Conservation (phyloP, 2,888 invertebrate species). For the Parnassius mnemosyne region DNA sequence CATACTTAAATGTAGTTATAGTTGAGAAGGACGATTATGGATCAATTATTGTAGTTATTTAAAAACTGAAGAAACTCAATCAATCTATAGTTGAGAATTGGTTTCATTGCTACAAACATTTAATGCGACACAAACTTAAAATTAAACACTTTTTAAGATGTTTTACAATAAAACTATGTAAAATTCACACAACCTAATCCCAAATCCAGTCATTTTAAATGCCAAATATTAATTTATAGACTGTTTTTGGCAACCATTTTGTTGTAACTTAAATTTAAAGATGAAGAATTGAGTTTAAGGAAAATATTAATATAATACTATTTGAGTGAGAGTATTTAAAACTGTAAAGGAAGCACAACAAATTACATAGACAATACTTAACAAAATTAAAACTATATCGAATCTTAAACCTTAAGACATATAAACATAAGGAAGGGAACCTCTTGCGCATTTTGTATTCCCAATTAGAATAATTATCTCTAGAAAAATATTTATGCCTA, state of each 20-base stretch:
- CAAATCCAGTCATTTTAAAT: no score
- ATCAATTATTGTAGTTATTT: no score
- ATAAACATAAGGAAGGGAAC: slow-evolving; percentile 51
- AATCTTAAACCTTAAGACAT: slow-evolving; percentile 41
- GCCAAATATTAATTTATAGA: no score
- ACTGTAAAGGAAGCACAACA: slow-evolving; percentile 26
- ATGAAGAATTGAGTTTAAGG: neutral
- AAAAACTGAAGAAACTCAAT: no score
- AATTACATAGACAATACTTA: slow-evolving; percentile 32
- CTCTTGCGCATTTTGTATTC: slow-evolving; percentile 45
- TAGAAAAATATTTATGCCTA: slow-evolving; percentile 60
- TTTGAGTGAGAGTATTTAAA: neutral
- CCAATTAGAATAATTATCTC: slow-evolving; percentile 44
- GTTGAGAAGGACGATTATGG: neutral
- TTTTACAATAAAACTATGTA: neutral
- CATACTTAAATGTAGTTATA: neutral
- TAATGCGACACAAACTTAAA: neutral
- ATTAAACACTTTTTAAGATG: neutral
- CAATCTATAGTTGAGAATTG: no score
- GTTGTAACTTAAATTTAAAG: no score
- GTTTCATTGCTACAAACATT: no score
- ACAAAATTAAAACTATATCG: slow-evolving; percentile 31
- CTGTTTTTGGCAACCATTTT: no score
- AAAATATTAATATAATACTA: neutral
- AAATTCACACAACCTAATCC: no score